Percentiles rank a stretch among this genome's conserved stretches.
Evolutionary conservation across 2,888 invertebrate species (phyloP).

Genomic region (Habroteleia sp.): DNA sequence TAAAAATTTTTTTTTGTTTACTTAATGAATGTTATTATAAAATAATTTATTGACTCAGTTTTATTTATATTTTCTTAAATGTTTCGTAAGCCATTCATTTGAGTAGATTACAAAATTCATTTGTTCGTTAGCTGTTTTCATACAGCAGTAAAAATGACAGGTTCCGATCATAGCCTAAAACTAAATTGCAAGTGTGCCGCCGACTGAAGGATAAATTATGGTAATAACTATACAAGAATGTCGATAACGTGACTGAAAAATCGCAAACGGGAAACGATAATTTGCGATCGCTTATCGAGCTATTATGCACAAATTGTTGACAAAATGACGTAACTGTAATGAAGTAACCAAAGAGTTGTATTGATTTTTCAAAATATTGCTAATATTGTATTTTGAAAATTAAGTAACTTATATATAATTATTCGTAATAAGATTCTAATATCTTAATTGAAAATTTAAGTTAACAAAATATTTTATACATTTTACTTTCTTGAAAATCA

Average conservation of each 20-base stretch:
- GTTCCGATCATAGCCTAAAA: constrained; percentile 42
- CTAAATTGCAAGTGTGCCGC: constrained; percentile 36
- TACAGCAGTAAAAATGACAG: constrained; percentile 27
- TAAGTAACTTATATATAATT: no score
- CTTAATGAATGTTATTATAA: no score
- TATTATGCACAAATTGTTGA: constrained; percentile 10
- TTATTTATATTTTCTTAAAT: no score
- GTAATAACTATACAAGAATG: constrained; percentile 15
- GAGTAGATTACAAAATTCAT: constrained; percentile 11
- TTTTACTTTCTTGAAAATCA: no score
- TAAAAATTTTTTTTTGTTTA: no score
- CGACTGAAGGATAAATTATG: constrained; percentile 14
- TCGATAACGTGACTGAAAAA: constrained; percentile 22
- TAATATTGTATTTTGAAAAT: no score
- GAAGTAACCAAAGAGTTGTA: not conserved
- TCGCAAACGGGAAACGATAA: constrained; percentile 20
- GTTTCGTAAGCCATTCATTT: not conserved
- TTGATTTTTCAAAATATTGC: not conserved
- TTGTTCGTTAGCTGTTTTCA: constrained; percentile 10
- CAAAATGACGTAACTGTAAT: constrained; percentile 8
- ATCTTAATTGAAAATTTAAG: no score
- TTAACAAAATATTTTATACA: no score
- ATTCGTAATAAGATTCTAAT: no score
- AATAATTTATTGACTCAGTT: no score
- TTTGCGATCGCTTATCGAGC: constrained; percentile 8